Conservation (phyloP, 2,888 invertebrate species). For the Mylabris sibirica region DNA sequence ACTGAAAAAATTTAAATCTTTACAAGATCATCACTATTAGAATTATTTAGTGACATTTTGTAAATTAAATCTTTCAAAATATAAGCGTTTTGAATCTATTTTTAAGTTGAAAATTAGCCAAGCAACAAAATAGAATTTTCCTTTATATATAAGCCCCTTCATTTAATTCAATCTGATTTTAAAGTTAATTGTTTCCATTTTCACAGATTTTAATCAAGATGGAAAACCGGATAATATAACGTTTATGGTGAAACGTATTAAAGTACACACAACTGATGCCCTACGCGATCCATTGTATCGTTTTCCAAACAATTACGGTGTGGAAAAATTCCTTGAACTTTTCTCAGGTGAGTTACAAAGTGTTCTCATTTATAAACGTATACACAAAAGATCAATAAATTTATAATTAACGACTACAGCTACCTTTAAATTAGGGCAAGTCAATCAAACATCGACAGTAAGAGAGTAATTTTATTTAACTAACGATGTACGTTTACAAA, state of each 20-base stretch:
- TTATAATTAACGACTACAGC: background rate
- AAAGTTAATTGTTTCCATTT: conserved; percentile 13
- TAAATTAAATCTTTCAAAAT: conserved; percentile 39
- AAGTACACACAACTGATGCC: conserved; percentile 88
- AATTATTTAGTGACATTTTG: conserved; percentile 39
- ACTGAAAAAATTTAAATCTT: background rate
- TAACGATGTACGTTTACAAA: too few relatives aligned
- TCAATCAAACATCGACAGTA: too few relatives aligned
- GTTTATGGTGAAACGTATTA: conserved; percentile 95
- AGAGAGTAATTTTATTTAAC: too few relatives aligned
- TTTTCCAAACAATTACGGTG: conserved; percentile 95
- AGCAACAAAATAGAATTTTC: conserved; percentile 19
- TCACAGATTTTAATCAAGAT: conserved; percentile 88
- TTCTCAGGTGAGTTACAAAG: conserved; percentile 79
- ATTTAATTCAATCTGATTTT: background rate
- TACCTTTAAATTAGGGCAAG: background rate
- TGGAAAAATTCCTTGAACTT: conserved; percentile 96
- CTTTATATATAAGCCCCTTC: conserved; percentile 19
- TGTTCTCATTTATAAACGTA: too few relatives aligned
- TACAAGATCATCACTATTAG: background rate
- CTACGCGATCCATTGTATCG: conserved; percentile 86
- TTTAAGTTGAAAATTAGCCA: conserved; percentile 17
- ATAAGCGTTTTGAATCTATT: conserved; percentile 21
- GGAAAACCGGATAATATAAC: conserved; percentile 91
- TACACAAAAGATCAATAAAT: background rate